Conservation (phyloP, 1,140 invertebrate genomes). For the Rhizoglyphus robini region DNA sequence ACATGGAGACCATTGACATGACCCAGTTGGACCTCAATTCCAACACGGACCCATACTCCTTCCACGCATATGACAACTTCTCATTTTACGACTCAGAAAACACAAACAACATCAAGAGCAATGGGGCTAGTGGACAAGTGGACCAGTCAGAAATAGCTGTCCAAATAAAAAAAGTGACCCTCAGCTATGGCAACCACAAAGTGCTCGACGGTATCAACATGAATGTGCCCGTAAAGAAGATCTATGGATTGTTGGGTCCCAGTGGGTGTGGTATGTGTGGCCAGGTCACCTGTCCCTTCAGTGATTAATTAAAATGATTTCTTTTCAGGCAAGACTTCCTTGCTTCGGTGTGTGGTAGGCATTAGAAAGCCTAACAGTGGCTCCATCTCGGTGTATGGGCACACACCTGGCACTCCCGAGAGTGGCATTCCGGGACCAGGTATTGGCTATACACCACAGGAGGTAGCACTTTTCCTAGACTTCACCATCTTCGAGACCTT, state of each 20-base stretch:
- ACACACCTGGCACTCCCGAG: background rate
- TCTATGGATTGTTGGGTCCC: constrained; percentile 29
- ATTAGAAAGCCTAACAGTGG: constrained; percentile 17
- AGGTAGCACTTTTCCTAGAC: constrained; percentile 81
- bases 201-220: constrained; percentile 24
- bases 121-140: background rate
- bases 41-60: too few species aligned
- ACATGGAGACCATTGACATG: too few species aligned
- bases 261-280: constrained; percentile 27
- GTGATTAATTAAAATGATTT: background rate
- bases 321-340: constrained; percentile 25
- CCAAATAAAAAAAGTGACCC: background rate
- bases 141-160: background rate
- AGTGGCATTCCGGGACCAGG: constrained; percentile 31
- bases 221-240: constrained; percentile 13
- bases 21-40: too few species aligned
- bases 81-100: background rate
- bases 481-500: constrained; percentile 88
- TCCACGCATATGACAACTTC: background rate
- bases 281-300: background rate
- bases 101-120: background rate
- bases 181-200: constrained; percentile 5
- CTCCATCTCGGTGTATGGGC: background rate
- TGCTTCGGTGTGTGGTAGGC: constrained; percentile 20
- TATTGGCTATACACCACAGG: constrained; percentile 45